Conservation (phyloP, 2,113 vertebrate species). For the Propithecus coquereli region DNA sequence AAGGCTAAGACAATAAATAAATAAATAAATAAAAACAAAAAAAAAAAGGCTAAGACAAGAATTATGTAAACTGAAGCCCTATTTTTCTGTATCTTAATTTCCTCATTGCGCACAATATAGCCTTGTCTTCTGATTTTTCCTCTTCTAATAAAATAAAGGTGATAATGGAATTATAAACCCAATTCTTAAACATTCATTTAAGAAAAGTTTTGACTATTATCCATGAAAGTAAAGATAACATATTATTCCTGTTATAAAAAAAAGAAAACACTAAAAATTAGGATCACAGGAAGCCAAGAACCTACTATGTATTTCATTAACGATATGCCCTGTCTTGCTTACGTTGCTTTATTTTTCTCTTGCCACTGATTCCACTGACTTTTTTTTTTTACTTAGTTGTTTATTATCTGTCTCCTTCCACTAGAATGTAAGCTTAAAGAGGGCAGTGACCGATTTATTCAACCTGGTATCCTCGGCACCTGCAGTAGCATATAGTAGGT, state of each 20-base stretch:
- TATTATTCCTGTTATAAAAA: not conserved
- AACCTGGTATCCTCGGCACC: not conserved
- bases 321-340: not conserved
- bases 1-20: not conserved
- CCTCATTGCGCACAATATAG: not conserved
- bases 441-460: not conserved
- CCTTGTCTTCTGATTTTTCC: not conserved
- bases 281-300: not conserved
- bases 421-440: not conserved
- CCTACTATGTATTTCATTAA: not conserved
- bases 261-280: constrained; percentile 31
- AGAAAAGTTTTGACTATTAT: not conserved
- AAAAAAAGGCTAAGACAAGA: not conserved
- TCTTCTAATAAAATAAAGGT: not conserved
- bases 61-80: not conserved
- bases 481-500: not conserved
- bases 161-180: not conserved
- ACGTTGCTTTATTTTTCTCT: not conserved
- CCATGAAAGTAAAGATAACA: not conserved
- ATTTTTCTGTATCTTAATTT: not conserved
- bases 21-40: no score
- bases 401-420: not conserved
- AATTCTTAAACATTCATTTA: not conserved
- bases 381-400: not conserved
- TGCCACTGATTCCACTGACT: not conserved